These are phyloP conservation scores for Mallotus villosus DNA, from an alignment of 2,797 vertebrate genomes.

Conservation along the genomic window DNA sequence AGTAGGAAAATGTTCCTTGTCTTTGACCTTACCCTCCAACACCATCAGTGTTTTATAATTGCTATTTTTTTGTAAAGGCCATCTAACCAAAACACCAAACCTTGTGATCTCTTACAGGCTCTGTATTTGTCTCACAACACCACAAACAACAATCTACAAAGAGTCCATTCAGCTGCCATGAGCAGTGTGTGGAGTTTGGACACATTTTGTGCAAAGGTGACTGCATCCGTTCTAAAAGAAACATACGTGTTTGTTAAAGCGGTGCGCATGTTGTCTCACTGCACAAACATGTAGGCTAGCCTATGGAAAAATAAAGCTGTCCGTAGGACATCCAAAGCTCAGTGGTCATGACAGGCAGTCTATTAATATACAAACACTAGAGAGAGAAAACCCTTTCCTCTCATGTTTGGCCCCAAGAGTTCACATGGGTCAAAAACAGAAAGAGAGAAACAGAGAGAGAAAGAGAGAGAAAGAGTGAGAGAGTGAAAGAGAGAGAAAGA, in stretches of 20 bases:
- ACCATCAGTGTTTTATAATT: not conserved
- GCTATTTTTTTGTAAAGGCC: no score
- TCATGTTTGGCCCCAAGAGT: slow-evolving; percentile 59
- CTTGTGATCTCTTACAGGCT: slow-evolving; percentile 20
- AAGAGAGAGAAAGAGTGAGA: slow-evolving; percentile 9
- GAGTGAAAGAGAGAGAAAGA: not conserved
- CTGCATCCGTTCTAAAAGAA: slow-evolving; percentile 26
- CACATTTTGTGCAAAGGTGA: slow-evolving; percentile 36
- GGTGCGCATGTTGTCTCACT: slow-evolving; percentile 30
- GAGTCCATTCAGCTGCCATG: slow-evolving; percentile 42
- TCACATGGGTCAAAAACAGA: slow-evolving; percentile 42
- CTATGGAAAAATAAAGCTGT: slow-evolving; percentile 23
- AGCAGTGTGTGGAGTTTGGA: slow-evolving; percentile 24
- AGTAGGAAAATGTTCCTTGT: no score
- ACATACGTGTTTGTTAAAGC: slow-evolving; percentile 25
- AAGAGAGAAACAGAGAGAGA: slow-evolving; percentile 16
- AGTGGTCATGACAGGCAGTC: slow-evolving; percentile 51
- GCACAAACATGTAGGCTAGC: slow-evolving; percentile 33
- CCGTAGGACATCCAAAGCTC: slow-evolving; percentile 52
- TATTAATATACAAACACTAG: slow-evolving; percentile 68
- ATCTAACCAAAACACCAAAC: slow-evolving; percentile 14
- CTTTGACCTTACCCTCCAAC: no score
- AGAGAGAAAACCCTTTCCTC: slow-evolving; percentile 47
- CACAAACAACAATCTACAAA: slow-evolving; percentile 48
- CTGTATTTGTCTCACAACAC: slow-evolving; percentile 12